Evolutionary conservation across 2,113 vertebrate genomes (phyloP).

Genomic region (Amblyornis subalaris): DNA sequence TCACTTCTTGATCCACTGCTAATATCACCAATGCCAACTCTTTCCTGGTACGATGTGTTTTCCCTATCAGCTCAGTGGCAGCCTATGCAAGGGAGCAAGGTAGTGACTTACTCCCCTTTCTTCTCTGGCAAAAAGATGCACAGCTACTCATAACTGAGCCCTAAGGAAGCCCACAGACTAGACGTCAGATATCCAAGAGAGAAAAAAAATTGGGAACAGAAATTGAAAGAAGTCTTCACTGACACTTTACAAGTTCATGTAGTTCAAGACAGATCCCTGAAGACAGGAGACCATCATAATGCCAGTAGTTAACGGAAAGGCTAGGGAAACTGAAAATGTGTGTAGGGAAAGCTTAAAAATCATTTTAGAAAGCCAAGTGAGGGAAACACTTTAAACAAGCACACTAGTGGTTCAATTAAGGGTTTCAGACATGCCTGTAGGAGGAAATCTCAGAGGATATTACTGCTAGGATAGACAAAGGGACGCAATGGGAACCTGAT

Average conservation of each 20-base stretch:
- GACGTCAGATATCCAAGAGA: background rate
- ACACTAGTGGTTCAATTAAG: constrained; percentile 17
- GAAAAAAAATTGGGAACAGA: background rate
- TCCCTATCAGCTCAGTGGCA: background rate
- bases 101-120: background rate
- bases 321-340: background rate
- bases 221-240: background rate
- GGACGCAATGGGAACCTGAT: background rate
- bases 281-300: constrained; percentile 13
- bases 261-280: background rate
- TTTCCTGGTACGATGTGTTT: background rate
- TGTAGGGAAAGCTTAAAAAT: background rate
- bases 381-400: constrained; percentile 30
- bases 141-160: background rate
- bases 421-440: constrained; percentile 3
- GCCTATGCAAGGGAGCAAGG: background rate
- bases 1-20: background rate
- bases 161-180: background rate
- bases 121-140: background rate
- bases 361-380: background rate
- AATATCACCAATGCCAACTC: background rate
- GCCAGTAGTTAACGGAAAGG: background rate
- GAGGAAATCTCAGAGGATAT: constrained; percentile 20
- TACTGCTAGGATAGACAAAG: background rate
- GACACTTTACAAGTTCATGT: background rate